phyloP scores from a whole-genome alignment of 1,140 invertebrate genomes.

The Tribolium castaneum region DNA sequence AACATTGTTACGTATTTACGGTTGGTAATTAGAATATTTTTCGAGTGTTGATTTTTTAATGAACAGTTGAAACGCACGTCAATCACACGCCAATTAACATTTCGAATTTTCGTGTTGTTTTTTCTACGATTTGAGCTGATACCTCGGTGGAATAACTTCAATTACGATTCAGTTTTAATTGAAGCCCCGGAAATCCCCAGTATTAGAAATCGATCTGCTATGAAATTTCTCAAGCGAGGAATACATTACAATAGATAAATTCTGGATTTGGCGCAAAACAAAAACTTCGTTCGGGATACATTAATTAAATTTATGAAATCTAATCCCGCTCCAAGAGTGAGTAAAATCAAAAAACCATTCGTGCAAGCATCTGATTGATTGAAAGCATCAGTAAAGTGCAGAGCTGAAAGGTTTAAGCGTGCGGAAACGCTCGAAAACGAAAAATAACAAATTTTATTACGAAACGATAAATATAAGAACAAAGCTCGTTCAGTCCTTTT shows the following conservation, averaged over 20 bases:
- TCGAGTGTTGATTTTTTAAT: no score
- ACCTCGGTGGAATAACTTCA: neutral
- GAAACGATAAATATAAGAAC: neutral
- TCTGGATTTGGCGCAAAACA: neutral
- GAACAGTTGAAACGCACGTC: no score
- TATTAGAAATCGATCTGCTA: neutral
- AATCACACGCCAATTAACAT: no score
- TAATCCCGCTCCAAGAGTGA: neutral
- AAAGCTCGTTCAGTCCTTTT: no score
- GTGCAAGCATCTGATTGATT: neutral
- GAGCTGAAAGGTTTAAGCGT: neutral
- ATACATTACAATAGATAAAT: neutral
- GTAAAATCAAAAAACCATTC: neutral
- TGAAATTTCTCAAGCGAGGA: neutral
- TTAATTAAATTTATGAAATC: neutral
- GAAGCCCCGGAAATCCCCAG: neutral
- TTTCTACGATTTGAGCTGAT: no score
- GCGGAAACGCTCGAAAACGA: neutral
- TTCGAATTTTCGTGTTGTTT: no score
- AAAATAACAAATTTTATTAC: neutral
- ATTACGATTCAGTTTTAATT: neutral
- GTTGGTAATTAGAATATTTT: no score
- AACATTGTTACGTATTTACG: no score
- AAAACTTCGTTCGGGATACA: neutral
- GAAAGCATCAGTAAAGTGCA: conserved; percentile 2